phyloP scores from a whole-genome alignment of 2,797 vertebrate species.

The Mormyrus hasselquistii region DNA sequence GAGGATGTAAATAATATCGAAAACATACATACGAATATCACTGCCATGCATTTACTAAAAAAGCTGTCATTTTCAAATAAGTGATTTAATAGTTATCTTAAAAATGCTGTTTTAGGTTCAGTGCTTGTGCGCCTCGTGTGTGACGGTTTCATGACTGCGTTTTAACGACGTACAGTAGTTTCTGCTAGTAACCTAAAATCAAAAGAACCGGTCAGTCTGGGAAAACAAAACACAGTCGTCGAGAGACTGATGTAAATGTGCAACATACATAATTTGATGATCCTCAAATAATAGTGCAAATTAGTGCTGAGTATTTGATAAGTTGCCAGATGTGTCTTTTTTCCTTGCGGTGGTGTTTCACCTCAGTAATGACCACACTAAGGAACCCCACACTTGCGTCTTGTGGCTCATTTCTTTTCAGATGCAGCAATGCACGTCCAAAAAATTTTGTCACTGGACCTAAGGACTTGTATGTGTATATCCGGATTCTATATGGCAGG shows the following conservation, averaged over 20 bases:
- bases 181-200: not conserved
- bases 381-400: conserved; percentile 39
- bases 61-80: not conserved
- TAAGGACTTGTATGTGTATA: conserved; percentile 30
- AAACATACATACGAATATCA: conserved; percentile 17
- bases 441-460: conserved; percentile 40
- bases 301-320: conserved; percentile 20
- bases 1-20: conserved; percentile 21
- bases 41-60: conserved; percentile 20
- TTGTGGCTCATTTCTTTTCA: conserved; percentile 45
- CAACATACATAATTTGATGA: conserved; percentile 18
- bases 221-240: not conserved
- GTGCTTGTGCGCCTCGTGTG: not conserved
- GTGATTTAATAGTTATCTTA: not conserved
- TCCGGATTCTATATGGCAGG: conserved; percentile 35
- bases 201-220: not conserved
- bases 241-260: conserved; percentile 25
- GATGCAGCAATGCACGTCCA: conserved; percentile 39
- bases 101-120: not conserved
- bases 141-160: conserved; percentile 21
- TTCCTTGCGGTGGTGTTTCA: conserved; percentile 19
- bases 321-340: not conserved
- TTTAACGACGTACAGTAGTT: conserved; percentile 3
- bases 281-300: conserved; percentile 37
- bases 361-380: conserved; percentile 4